phyloP scores from a whole-genome alignment of 2,113 vertebrate genomes.

The Pelecanoides urinatrix region DNA sequence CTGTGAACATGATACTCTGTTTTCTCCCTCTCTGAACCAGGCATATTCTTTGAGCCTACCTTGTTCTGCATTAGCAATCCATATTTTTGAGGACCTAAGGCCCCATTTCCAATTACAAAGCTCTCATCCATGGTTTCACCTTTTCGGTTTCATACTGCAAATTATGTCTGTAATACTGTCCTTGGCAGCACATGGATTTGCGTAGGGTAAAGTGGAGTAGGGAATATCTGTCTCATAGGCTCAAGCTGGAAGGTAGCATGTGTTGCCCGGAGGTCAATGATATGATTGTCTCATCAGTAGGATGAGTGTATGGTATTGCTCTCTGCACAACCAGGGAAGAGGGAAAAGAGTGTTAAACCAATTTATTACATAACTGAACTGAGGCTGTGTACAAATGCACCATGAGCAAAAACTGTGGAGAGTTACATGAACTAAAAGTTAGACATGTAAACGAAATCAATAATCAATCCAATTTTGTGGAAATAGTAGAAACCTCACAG shows the following conservation, averaged over 20 bases:
- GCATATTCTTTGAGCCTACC: not conserved
- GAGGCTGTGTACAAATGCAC: not conserved
- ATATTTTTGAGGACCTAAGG: not conserved
- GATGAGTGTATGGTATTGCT: not conserved
- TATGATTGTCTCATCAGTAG: not conserved
- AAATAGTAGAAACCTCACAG: not conserved
- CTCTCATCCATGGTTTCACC: not conserved
- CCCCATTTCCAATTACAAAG: slow-evolving; percentile 17
- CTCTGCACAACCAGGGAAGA: not conserved
- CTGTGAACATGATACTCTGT: not conserved
- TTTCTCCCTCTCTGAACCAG: not conserved
- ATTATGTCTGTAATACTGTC: not conserved
- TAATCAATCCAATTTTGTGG: not conserved
- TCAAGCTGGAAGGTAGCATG: not conserved
- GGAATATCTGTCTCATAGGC: not conserved
- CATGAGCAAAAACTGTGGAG: not conserved
- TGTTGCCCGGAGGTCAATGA: not conserved
- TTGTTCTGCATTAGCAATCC: not conserved
- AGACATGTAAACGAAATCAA: not conserved
- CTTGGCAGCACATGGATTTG: not conserved
- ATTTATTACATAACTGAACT: not conserved
- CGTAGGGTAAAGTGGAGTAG: not conserved
- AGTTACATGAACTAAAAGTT: not conserved
- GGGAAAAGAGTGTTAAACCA: not conserved
- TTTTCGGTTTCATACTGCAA: not conserved